Evolutionary conservation across 2,888 invertebrate genomes (phyloP).

Genomic region (Adelognathus sp.): DNA sequence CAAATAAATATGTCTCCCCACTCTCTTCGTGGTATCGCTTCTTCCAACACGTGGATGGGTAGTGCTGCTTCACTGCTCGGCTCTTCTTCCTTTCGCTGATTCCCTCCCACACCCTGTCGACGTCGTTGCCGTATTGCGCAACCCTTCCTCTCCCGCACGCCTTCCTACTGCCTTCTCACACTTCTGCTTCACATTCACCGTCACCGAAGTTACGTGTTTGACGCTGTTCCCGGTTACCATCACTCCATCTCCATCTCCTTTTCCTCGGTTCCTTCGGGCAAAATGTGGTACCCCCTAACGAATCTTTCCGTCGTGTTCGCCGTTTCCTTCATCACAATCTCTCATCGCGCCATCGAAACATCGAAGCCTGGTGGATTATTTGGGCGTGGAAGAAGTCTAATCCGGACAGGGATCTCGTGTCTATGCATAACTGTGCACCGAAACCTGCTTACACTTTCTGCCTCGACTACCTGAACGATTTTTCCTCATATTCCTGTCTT

Average conservation of each 20-base stretch:
- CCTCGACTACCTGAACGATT: constrained; percentile 27
- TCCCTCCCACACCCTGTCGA: constrained; percentile 54
- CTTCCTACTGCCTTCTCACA: constrained; percentile 51
- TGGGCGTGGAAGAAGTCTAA: constrained; percentile 66
- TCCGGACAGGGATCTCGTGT: constrained; percentile 72
- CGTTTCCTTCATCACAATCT: constrained; percentile 32
- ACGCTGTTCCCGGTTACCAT: constrained; percentile 67
- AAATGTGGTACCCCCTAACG: constrained; percentile 32
- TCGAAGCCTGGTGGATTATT: constrained; percentile 56
- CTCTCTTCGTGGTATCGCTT: constrained; percentile 58
- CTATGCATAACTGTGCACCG: constrained; percentile 68
- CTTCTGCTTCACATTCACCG: constrained; percentile 56
- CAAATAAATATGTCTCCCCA: constrained; percentile 81
- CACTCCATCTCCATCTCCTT: constrained; percentile 63
- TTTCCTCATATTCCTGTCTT: constrained; percentile 10
- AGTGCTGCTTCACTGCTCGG: constrained; percentile 58
- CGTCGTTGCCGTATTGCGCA: constrained; percentile 57
- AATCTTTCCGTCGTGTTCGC: constrained; percentile 24
- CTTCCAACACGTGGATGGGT: constrained; percentile 56
- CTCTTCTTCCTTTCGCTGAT: constrained; percentile 54
- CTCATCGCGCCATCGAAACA: constrained; percentile 18
- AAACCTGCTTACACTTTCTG: constrained; percentile 64
- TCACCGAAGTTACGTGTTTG: constrained; percentile 35
- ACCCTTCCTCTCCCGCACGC: constrained; percentile 47
- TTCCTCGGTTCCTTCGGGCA: constrained; percentile 53